Conservation (phyloP, 2,113 vertebrate species). For the Cyanoderma ruficeps region DNA sequence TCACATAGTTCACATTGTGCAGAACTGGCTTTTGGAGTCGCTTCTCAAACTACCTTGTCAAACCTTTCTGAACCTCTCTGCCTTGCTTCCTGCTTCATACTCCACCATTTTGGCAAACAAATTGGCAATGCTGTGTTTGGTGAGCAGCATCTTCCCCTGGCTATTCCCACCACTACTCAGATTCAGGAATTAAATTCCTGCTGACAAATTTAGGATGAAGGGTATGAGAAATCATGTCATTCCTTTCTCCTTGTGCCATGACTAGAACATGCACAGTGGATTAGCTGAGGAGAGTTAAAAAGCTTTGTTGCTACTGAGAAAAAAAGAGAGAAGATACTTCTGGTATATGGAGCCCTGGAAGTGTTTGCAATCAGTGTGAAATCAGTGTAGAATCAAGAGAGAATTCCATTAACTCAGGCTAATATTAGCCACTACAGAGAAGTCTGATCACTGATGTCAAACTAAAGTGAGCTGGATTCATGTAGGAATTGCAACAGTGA, state of each 20-base stretch:
- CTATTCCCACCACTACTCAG: background rate
- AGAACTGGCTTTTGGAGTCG: background rate
- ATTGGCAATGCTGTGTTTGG: accelerated
- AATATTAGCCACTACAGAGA: background rate
- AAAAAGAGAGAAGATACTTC: background rate
- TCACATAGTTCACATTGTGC: background rate
- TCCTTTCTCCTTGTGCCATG: background rate
- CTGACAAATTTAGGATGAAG: background rate
- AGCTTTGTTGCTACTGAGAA: background rate
- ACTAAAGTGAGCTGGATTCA: background rate
- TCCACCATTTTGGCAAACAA: background rate
- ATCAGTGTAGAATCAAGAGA: background rate
- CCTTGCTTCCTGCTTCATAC: background rate
- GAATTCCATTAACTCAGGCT: background rate
- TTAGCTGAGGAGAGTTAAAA: background rate
- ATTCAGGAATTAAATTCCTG: background rate
- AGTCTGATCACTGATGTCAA: background rate
- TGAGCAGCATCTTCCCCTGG: background rate
- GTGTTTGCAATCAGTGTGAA: background rate
- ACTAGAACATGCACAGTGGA: background rate
- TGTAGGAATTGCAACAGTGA: background rate
- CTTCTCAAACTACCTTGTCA: background rate
- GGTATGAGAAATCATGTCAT: background rate
- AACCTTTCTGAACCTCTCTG: background rate
- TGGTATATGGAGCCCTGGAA: background rate